Conservation (phyloP, 1,140 invertebrate genomes). For the Pogonognathellus flavescens region DNA sequence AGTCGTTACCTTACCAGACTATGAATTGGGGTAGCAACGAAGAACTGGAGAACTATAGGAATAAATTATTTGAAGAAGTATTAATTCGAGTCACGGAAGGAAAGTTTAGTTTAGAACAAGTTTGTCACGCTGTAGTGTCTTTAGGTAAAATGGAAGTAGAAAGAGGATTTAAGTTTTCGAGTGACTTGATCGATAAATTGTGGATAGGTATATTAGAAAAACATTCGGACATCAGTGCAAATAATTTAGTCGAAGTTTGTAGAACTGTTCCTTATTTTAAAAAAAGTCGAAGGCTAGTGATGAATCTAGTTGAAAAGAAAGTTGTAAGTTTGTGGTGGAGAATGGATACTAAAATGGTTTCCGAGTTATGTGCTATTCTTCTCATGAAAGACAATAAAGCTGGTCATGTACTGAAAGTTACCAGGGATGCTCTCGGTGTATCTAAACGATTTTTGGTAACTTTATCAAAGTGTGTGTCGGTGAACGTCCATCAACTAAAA, state of each 20-base stretch:
- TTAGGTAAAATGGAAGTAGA: slow-evolving; percentile 69
- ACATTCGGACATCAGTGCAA: slow-evolving; percentile 74
- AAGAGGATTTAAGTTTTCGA: slow-evolving; percentile 71
- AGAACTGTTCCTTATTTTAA: slow-evolving; percentile 75
- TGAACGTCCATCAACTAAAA: slow-evolving; percentile 76
- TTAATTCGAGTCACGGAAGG: slow-evolving; percentile 76
- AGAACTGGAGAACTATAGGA: slow-evolving; percentile 72
- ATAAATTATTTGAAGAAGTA: slow-evolving; percentile 76
- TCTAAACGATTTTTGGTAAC: slow-evolving; percentile 71
- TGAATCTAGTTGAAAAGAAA: slow-evolving; percentile 76
- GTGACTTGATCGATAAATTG: slow-evolving; percentile 74
- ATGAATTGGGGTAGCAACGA: slow-evolving; percentile 65
- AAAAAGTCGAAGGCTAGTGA: slow-evolving; percentile 76
- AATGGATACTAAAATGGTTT: slow-evolving; percentile 73
- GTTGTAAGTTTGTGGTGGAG: slow-evolving; percentile 75
- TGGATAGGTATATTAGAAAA: slow-evolving; percentile 78
- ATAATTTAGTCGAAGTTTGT: slow-evolving; percentile 75
- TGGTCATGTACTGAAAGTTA: not conserved
- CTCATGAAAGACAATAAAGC: slow-evolving; percentile 42
- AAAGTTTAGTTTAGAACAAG: slow-evolving; percentile 75
- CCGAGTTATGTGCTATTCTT: slow-evolving; percentile 73
- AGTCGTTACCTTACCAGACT: not conserved
- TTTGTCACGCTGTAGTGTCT: slow-evolving; percentile 75
- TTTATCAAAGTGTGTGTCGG: slow-evolving; percentile 75
- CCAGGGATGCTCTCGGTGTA: slow-evolving; percentile 68